Evolutionary conservation across 2,113 vertebrate species (phyloP), one percentile per base, ranked within the genome.

Genomic region (Hippopotamus amphibius): DNA sequence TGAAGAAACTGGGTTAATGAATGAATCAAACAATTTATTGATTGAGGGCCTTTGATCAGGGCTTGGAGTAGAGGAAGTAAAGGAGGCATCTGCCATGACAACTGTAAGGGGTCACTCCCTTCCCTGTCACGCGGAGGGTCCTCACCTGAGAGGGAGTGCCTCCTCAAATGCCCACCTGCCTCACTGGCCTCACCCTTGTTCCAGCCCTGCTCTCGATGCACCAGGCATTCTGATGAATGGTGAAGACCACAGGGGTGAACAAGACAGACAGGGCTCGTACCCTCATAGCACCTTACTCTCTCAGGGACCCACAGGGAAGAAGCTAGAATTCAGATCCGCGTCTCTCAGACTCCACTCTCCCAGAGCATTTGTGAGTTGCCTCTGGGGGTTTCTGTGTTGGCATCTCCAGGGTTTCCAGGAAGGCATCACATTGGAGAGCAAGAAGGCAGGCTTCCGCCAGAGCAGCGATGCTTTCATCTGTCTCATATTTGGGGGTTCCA

Each of bases 101-200:
- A 21, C 2, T 71, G 55, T 68, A 55, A 92, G 46, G 66, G 41
- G 14, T 9, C 22, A 6, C 33, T 21, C 41, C 9, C 1, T 57
- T 22, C 4, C 1, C 0, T 14, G 53, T 48, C 61, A 3, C 0
- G 8, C 7, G 11, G 66, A 57, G n/a, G 46, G 11, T 14, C 26
- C 46, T 77, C n/a, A 24, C 30, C 21, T 22, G 41, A 88, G 33
- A 28, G 15, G 6, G 4, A 2, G 12, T 10, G 12, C 13, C 81
- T 53, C 43, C 33, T 53, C 84, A 69, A 6, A 10, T 17, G 16
- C 37, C 22, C 9, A 0, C 26, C 17, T 26, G 11, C 43, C 53
- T 46, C 1, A 2, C 17, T 46, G 26, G 19, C 6, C 14, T 69
- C 10, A 7, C 5, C 19, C 3, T 50, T 2, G 4, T 41, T 21